Percentiles rank a stretch among this genome's conserved stretches.
Evolutionary conservation across 2,888 invertebrate species (phyloP).

Genomic region (Tipula lateralis): DNA sequence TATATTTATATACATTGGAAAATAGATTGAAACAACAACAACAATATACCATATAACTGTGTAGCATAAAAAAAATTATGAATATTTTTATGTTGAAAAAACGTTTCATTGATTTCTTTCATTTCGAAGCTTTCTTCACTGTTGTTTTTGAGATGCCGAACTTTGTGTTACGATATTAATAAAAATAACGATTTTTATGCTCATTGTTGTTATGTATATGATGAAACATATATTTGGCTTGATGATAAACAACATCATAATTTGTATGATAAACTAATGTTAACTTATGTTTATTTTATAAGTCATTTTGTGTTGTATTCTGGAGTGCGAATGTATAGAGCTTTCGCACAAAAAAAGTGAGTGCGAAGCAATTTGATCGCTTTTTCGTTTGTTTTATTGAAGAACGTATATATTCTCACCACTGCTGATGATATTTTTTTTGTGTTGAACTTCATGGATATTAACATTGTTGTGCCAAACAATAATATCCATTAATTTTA

Average conservation of each 20-base stretch:
- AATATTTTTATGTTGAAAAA: background rate
- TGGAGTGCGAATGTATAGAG: background rate
- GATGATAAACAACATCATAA: background rate
- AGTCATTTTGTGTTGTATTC: too few relatives aligned
- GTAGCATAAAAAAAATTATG: background rate
- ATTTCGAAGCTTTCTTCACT: background rate
- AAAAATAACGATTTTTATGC: background rate
- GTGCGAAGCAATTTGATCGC: background rate
- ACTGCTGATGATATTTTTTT: background rate
- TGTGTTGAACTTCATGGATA: background rate
- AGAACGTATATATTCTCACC: background rate
- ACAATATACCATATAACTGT: background rate
- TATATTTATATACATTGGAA: background rate
- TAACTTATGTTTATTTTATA: background rate
- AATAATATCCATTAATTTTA: slow-evolving; percentile 1
- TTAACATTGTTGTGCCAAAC: background rate
- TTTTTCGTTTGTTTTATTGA: background rate
- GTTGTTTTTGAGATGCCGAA: background rate
- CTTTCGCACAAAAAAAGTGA: background rate
- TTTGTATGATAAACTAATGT: background rate
- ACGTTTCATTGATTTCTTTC: background rate
- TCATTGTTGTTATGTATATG: background rate
- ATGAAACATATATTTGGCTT: background rate
- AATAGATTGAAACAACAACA: background rate
- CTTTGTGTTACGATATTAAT: background rate